A percentile compares a stretch with the other conserved stretches of the same genome.
phyloP scores from a whole-genome alignment of 2,113 vertebrate genomes.

The Cyrtonyx montezumae region DNA sequence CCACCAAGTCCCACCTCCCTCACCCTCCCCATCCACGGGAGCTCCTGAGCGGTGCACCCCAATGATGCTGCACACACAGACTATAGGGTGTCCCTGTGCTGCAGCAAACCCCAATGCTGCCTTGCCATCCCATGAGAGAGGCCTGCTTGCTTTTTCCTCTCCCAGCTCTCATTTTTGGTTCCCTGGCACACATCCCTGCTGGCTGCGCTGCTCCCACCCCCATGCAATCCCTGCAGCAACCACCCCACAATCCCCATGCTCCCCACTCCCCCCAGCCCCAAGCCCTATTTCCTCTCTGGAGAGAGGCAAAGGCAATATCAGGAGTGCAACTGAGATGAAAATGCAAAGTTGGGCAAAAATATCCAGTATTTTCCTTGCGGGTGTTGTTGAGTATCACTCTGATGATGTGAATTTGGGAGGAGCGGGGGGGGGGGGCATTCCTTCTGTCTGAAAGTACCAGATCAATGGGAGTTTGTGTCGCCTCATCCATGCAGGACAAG shows the following conservation, averaged over 20 bases:
- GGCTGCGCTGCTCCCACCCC: not conserved
- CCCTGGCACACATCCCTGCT: not conserved
- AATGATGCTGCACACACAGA: not conserved
- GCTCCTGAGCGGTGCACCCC: not conserved
- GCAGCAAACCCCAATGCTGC: not conserved
- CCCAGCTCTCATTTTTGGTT: not conserved
- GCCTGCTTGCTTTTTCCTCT: not conserved
- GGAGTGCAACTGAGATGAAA: not conserved
- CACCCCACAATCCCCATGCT: not conserved
- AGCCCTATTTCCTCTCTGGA: not conserved
- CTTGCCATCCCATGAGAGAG: fast-evolving
- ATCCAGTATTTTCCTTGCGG: not conserved
- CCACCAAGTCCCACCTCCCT: not conserved
- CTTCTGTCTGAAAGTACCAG: not conserved
- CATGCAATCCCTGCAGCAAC: not conserved
- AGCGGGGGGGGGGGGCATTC: too few relatives aligned
- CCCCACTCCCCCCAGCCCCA: too few relatives aligned
- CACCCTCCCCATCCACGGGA: fast-evolving
- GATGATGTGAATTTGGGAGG: not conserved
- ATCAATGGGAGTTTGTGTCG: not conserved
- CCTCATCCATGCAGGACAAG: not conserved
- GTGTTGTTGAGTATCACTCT: not conserved
- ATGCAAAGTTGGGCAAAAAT: not conserved
- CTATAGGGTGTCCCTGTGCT: not conserved
- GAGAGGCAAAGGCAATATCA: not conserved